Percentiles rank a stretch among this genome's conserved stretches.
Evolutionary conservation across 1,140 invertebrate genomes (phyloP).

Genomic region (Danaus melanippus): DNA sequence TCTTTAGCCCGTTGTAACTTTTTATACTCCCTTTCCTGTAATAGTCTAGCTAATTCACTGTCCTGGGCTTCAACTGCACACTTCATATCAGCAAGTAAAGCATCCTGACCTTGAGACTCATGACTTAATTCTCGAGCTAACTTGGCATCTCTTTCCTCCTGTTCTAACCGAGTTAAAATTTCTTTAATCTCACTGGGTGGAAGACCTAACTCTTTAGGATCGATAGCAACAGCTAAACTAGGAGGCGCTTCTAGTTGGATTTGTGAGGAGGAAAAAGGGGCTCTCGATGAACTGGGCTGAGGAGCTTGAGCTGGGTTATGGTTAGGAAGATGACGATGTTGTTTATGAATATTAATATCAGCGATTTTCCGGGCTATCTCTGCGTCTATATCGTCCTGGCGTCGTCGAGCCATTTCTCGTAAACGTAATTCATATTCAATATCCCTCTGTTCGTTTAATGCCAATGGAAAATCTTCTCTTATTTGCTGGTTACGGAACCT

Average conservation of each 20-base stretch:
- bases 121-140: conserved; percentile 74
- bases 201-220: conserved; percentile 70
- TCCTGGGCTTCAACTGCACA: conserved; percentile 94
- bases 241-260: too few species aligned
- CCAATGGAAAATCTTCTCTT: conserved; percentile 89
- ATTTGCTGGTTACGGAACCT: conserved; percentile 89
- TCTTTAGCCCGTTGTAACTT: conserved; percentile 63
- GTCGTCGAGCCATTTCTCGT: conserved; percentile 41
- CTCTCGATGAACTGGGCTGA: conserved; percentile 44
- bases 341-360: conserved; percentile 54
- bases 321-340: conserved; percentile 31
- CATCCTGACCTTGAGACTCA: conserved; percentile 74
- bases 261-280: conserved; percentile 25
- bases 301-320: conserved; percentile 23
- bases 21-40: conserved; percentile 85
- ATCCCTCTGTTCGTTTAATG: conserved; percentile 82
- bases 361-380: conserved; percentile 62
- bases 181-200: conserved; percentile 73
- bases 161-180: conserved; percentile 72
- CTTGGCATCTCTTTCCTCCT: conserved; percentile 76
- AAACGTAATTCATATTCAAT: conserved; percentile 53
- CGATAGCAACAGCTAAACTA: conserved; percentile 25
- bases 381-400: conserved; percentile 57
- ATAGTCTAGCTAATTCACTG: conserved; percentile 87
- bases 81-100: conserved; percentile 79